Conservation (phyloP, 1,140 invertebrate genomes). For the Pseudachorutes palmiensis region DNA sequence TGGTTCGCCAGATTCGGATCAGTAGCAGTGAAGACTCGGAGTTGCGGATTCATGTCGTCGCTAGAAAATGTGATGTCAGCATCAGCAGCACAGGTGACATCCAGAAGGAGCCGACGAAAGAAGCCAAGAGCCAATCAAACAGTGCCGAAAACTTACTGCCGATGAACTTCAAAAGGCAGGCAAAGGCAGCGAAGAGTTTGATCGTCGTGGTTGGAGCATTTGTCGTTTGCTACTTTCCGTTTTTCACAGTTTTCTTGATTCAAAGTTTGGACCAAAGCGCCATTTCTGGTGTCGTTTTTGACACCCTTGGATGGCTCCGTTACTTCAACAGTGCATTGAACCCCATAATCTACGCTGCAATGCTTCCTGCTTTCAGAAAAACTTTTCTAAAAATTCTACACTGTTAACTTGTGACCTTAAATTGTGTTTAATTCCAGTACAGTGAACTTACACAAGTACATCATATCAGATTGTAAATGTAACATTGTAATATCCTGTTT, state of each 20-base stretch:
- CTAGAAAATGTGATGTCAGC: too few species aligned
- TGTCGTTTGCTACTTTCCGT: constrained; percentile 6
- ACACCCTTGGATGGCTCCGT: constrained; percentile 6
- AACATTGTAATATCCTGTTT: too few species aligned
- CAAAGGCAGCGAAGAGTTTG: background rate
- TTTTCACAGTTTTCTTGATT: constrained; percentile 15
- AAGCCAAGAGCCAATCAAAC: background rate
- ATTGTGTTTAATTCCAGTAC: too few species aligned
- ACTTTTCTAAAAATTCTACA: constrained; percentile 2
- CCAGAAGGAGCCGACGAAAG: too few species aligned
- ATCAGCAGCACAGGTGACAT: too few species aligned
- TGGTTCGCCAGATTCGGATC: background rate
- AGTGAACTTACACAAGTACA: too few species aligned
- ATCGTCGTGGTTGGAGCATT: constrained; percentile 11
- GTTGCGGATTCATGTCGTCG: background rate
- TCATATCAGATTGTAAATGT: too few species aligned
- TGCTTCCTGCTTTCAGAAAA: constrained; percentile 7
- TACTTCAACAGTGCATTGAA: constrained; percentile 12
- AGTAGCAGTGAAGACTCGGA: too few species aligned
- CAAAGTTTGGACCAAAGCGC: background rate
- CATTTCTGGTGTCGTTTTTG: background rate
- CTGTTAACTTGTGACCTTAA: background rate
- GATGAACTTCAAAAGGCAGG: constrained; percentile 2
- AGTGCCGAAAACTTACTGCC: background rate
- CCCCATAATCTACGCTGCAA: constrained; percentile 15